Evolutionary conservation across 2,888 invertebrate genomes (phyloP), one percentile per base, ranked within the genome.

Genomic region (Trypoxylon attenuatum): DNA sequence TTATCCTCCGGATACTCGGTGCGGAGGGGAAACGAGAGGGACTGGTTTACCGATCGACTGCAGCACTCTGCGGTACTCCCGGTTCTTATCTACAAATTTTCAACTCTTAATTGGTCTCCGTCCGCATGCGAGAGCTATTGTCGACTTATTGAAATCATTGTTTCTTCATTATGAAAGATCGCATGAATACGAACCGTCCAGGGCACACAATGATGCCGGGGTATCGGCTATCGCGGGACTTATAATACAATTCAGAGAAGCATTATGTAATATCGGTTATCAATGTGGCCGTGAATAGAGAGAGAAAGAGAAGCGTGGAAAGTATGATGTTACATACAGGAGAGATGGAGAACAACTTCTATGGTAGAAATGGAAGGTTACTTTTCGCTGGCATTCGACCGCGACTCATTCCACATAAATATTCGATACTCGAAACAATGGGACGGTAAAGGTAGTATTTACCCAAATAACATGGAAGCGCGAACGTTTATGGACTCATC

Each of bases 31-130:
- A 38, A 23, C 39, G 27, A 16, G 46, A 43, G 25, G 49, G n/a
- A 67, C 41, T 45, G 8, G 33, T 57, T 62, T 57, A 71, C 57
- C 71, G 59, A 62, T 62, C 62, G 62, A 52, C 62, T 33, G 51
- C 29, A 42, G 63, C 38, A 51, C 52, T 13, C n/a, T 33, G 0
- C 15, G 6, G 8, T 6, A 4, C 22, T 41, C 27, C 10, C 23
- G 39, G 8, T 51, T 49, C 18, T 18, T 27, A 25, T 21, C 5
- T 33, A 33, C 38, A 38, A 19, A 49, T 49, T 19, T 10, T 2
- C n/a, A 38, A 49, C 6, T n/a, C 5, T 21, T 15, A 38, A 33
- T 10, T 10, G 33, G n/a, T 33, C n/a, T n/a, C n/a, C n/a, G n/a
- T n/a, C n/a, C n/a, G n/a, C n/a, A n/a, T n/a, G n/a, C n/a, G n/a